A percentile compares a stretch with the other conserved stretches of the same genome.
Evolutionary conservation across 2,113 vertebrate species (phyloP).

Genomic region (Gracilinanus agilis): DNA sequence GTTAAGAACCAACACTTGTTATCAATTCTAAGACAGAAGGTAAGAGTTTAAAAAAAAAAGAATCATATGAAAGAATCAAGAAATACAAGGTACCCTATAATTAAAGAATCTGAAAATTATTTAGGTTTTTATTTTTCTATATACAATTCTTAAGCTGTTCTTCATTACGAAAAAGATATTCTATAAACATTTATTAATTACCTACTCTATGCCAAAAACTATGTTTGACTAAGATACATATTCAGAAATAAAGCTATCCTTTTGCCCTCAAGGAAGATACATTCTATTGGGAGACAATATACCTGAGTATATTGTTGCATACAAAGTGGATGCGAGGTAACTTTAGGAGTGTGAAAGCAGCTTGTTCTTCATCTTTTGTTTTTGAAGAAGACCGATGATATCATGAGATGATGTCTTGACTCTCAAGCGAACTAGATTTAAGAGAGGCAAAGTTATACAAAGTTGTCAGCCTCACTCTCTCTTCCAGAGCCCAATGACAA

Average conservation of each 20-base stretch:
- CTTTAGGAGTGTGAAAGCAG: neutral
- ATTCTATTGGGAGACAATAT: neutral
- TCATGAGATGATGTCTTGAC: too few relatives aligned
- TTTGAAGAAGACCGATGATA: too few relatives aligned
- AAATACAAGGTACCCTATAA: neutral
- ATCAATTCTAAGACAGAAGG: too few relatives aligned
- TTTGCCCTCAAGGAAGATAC: neutral
- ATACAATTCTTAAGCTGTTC: neutral
- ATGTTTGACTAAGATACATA: neutral
- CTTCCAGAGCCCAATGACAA: too few relatives aligned
- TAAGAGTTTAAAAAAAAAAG: too few relatives aligned
- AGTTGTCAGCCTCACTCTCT: too few relatives aligned
- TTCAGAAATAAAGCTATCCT: neutral
- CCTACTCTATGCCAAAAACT: neutral
- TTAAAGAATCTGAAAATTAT: neutral
- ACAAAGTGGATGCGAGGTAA: neutral
- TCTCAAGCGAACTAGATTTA: too few relatives aligned
- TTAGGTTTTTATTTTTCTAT: neutral
- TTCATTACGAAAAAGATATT: neutral
- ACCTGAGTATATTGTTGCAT: neutral
- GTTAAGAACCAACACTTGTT: too few relatives aligned
- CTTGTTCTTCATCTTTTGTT: too few relatives aligned
- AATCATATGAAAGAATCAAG: neutral
- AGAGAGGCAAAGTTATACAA: too few relatives aligned
- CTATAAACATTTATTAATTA: neutral